Evolutionary conservation across 2,888 invertebrate species (phyloP), one percentile per base, ranked within the genome.

Genomic region (Sarcophaga variegata): DNA sequence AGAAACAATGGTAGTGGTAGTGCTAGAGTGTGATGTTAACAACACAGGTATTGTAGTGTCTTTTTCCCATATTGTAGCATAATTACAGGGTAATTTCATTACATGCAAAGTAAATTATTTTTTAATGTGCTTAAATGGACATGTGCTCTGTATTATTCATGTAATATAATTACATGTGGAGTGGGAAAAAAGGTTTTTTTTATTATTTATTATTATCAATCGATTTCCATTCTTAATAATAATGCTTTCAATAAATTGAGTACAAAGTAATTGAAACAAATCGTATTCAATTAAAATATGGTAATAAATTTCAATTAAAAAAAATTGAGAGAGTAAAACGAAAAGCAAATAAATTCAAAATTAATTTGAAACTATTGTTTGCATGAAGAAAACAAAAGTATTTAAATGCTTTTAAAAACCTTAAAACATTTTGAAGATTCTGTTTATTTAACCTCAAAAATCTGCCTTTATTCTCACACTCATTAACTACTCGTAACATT

Each of bases 81-180:
- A 74, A 74, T 74, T 74, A 74, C 2, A 45, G 45, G 20, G 74
- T 74, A 74, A 74, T 63, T 74, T 60, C 45, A 74, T 74, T 74
- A 74, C 74, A 59, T 60, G 72, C 17, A 72, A 62, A 45, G 27
- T 62, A 47, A 70, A 37, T 70, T 54, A 54, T 67, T 67, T 45
- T 67, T 67, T 63, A 63, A 63, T 25, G 22, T 17, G 17, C 14
- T 37, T 66, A 66, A 66, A 37, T 27, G 66, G 25, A 66, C 25
- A 37, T 25, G 66, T 45, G 37, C n/a, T 60, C 60, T 63, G 63
- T 54, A 17, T 54, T 54, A 54, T 17, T 54, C 54, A 54, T 37
- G 8, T 37, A 37, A 37, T 37, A 37, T 37, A 37, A 37, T 37
- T 37, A 37, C 37, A 37, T 8, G 37, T 37, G 2, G 10, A 37